Evolutionary conservation across 2,113 vertebrate species (phyloP), one percentile per base, ranked within the genome.

Genomic region (Lucifuga dentata): DNA sequence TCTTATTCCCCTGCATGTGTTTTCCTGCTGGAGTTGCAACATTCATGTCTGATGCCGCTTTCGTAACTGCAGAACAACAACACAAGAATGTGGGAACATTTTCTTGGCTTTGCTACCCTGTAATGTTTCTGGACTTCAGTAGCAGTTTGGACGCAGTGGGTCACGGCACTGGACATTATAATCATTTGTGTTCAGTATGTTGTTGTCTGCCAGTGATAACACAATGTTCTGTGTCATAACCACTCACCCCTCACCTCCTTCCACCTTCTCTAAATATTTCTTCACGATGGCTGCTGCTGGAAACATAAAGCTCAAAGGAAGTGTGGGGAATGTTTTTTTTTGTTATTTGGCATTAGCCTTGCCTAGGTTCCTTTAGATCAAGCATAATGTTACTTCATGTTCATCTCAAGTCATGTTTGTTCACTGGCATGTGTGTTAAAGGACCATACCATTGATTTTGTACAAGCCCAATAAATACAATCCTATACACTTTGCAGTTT

Each of bases 1-100:
- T 80, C 71, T 80, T 80, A 55, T 78, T 85, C 85, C 74, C 59
- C 71, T 32, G 49, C 32, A n/a, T 46, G 61, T 8, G 9, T 76
- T 79, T 13, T 83, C 67, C 66, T 53, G 12, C 41, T 49, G 64
- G 63, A 12, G 62, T 73, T 73, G 48, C 70, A 76, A 74, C 73
- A 78, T 29, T 46, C 23, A 39, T 38, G 26, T 64, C 67, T 15
- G 4, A 19, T 5, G 21, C 44, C 68, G 56, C 56, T 74, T 73
- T 68, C 16, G 23, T 45, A 63, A 59, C 33, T 2, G n/a, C 12
- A 68, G 29, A 81, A 55, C 44, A 82, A 83, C 72, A 81, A 19
- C 12, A 4, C 44, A 65, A 49, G 70, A 76, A 81, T 67, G 51
- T 23, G 2, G 36, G 26, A 29, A 40, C 6, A 2, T 80, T 71